Conservation (phyloP, 2,113 vertebrate species). For the Upupa epops region DNA sequence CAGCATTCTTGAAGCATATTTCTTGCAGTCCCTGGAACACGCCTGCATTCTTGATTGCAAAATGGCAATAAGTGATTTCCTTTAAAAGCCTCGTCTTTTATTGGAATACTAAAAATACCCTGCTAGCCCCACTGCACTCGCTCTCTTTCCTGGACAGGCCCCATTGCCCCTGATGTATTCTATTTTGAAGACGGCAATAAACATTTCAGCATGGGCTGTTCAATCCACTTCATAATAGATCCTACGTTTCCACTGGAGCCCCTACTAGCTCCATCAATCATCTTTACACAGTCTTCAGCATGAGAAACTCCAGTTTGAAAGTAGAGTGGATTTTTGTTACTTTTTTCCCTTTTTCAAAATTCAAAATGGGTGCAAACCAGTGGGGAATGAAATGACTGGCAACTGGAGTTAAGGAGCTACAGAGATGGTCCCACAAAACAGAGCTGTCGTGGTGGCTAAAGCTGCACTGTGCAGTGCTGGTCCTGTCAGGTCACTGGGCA, state of each 20-base stretch:
- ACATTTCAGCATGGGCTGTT: slow-evolving; percentile 67
- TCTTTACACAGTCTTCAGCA: slow-evolving; percentile 32
- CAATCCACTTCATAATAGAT: slow-evolving; percentile 46
- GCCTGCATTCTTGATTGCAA: slow-evolving; percentile 70
- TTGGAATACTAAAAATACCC: slow-evolving; percentile 69
- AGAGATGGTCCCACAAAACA: neutral
- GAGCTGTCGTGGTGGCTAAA: neutral
- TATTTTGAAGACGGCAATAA: slow-evolving; percentile 64
- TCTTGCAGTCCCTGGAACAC: slow-evolving; percentile 68
- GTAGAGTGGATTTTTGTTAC: neutral
- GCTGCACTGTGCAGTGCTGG: neutral
- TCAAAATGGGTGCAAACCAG: neutral
- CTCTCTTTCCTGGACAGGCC: slow-evolving; percentile 62
- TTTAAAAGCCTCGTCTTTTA: slow-evolving; percentile 63
- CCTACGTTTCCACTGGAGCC: slow-evolving; percentile 52
- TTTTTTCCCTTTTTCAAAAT: neutral
- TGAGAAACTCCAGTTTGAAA: slow-evolving; percentile 30
- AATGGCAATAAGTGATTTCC: slow-evolving; percentile 68
- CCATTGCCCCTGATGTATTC: slow-evolving; percentile 58
- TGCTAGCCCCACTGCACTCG: slow-evolving; percentile 2
- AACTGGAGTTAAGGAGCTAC: neutral
- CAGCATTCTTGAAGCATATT: slow-evolving; percentile 62
- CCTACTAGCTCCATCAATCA: slow-evolving; percentile 60
- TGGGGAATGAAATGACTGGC: neutral
- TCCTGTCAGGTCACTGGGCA: neutral